These are phyloP conservation scores for Geopemphigus sp. DNA, from an alignment of 1,140 invertebrate species.

Conservation along the genomic window DNA sequence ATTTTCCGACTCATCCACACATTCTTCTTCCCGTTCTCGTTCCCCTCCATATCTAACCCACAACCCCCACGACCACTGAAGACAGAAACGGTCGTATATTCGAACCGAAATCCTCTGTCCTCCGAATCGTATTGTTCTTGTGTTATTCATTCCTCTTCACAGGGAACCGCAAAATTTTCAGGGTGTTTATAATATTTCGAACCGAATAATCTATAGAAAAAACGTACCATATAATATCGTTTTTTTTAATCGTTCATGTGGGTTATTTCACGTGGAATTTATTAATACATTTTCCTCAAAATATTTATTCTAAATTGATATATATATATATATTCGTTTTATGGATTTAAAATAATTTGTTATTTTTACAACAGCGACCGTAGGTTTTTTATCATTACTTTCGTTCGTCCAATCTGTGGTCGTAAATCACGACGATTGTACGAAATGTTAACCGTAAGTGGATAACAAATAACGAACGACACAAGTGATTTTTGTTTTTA, in stretches of 20 bases:
- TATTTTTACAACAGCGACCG: not conserved
- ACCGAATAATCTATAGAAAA: not conserved
- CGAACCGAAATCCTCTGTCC: not conserved
- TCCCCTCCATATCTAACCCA: no score
- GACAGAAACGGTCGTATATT: no score
- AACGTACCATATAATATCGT: not conserved
- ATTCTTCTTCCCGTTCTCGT: no score
- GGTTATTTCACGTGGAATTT: not conserved
- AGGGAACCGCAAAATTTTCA: slow-evolving; percentile 39
- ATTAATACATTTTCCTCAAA: no score
- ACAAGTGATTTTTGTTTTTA: no score
- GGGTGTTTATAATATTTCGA: slow-evolving; percentile 24
- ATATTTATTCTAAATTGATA: no score
- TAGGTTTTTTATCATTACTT: not conserved
- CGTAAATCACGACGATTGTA: no score
- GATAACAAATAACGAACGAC: no score
- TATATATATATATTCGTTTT: no score
- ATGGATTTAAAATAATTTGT: not conserved
- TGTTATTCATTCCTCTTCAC: slow-evolving; percentile 30
- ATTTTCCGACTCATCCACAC: not conserved
- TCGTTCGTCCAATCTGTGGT: not conserved
- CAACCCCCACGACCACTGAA: not conserved
- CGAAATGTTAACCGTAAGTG: no score
- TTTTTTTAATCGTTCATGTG: not conserved
- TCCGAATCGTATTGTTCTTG: not conserved